Conservation (phyloP, 2,888 invertebrate genomes). For the Microdon myrmicae region DNA sequence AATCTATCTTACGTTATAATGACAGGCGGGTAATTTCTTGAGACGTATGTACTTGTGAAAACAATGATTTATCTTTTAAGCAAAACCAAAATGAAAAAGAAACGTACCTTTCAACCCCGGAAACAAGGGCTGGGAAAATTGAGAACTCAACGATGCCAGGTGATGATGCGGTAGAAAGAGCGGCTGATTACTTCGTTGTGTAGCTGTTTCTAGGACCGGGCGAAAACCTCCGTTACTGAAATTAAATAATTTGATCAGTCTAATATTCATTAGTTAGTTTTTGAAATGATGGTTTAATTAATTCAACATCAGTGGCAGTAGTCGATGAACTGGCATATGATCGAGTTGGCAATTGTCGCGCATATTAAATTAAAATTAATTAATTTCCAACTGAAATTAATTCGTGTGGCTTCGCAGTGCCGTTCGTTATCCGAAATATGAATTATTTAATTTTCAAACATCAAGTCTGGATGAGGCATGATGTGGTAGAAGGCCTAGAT, state of each 20-base stretch:
- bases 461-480: constrained; percentile 43
- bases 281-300: constrained; percentile 45
- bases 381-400: constrained; percentile 36
- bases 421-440: constrained; percentile 43
- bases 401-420: constrained; percentile 41
- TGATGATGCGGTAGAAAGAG: constrained; percentile 88
- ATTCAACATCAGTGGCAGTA: constrained; percentile 27
- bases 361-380: constrained; percentile 53
- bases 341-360: constrained; percentile 50
- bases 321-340: constrained; percentile 24
- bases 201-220: constrained; percentile 68
- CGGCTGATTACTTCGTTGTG: constrained; percentile 73
- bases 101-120: constrained; percentile 80
- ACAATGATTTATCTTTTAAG: too few relatives aligned
- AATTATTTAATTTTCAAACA: constrained; percentile 49
- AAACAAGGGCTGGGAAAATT: constrained; percentile 85
- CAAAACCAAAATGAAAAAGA: too few relatives aligned
- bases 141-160: constrained; percentile 76
- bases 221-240: constrained; percentile 72
- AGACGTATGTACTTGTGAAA: constrained; percentile 6
- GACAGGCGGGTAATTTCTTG: constrained; percentile 26
- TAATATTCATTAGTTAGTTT: constrained; percentile 42
- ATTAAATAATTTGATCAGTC: constrained; percentile 55
- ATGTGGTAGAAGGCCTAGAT: too few relatives aligned
- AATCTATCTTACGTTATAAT: constrained; percentile 41